Conservation (phyloP, 2,888 invertebrate genomes). For the Formica aserva region DNA sequence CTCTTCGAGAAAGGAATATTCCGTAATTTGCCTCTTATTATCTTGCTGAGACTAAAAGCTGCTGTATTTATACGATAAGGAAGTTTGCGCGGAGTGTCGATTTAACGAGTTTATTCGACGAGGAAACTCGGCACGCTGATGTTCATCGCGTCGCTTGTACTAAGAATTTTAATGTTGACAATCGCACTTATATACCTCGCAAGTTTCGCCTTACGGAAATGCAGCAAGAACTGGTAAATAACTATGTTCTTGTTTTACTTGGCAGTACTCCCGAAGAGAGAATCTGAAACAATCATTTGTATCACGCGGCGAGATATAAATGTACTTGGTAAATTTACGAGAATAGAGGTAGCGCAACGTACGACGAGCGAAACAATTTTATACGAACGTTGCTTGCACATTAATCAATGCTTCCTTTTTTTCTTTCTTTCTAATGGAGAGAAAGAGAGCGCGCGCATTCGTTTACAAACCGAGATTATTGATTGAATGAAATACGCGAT, state of each 20-base stretch:
- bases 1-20: constrained; percentile 45
- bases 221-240: constrained; percentile 22
- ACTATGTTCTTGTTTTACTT: constrained; percentile 39
- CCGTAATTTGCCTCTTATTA: constrained; percentile 65
- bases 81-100: constrained; percentile 53
- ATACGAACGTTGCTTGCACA: constrained; percentile 9
- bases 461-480: constrained; percentile 18
- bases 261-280: constrained; percentile 5
- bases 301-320: constrained; percentile 25
- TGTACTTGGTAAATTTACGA: constrained; percentile 21
- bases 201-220: constrained; percentile 29
- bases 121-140: constrained; percentile 36
- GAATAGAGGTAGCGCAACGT: constrained; percentile 1
- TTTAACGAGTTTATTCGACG: constrained; percentile 57
- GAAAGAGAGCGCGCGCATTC: not conserved
- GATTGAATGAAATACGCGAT: not conserved
- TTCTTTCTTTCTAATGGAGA: constrained; percentile 6
- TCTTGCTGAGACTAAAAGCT: constrained; percentile 44
- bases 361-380: constrained; percentile 11
- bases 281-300: constrained; percentile 33
- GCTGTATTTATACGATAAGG: constrained; percentile 47
- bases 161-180: constrained; percentile 48
- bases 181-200: constrained; percentile 27
- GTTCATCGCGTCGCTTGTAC: constrained; percentile 24
- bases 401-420: constrained; percentile 26